Evolutionary conservation across 2,113 vertebrate genomes (phyloP), one percentile per base, ranked within the genome.

Genomic region (Anarhynchus alexandrinus): DNA sequence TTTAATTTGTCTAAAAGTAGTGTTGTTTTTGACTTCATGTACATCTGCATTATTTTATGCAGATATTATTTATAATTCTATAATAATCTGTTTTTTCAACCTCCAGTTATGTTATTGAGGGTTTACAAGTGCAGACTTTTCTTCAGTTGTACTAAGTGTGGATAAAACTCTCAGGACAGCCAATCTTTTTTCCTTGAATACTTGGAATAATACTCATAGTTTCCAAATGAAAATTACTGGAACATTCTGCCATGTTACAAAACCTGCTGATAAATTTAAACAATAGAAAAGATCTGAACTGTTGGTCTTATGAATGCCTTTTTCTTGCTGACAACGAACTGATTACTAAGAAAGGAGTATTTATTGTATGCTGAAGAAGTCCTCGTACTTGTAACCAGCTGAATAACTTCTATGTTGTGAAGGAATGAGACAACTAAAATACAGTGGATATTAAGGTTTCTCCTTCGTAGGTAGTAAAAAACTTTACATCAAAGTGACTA

Each of bases 251-350:
- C 55, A 5, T 73, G 43, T 94, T 92, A 57, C 58, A 90, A 82
- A 95, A 72, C 38, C 22, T 69, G 26, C n/a, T 82, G 86, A 79
- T 92, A 64, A 88, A 83, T 81, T 70, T 88, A 83, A 91, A 91
- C 40, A 84, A 29, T 45, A 71, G 51, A 64, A 74, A 78, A 71
- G 32, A 71, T 40, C 51, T 58, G 29, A 91, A 88, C 59, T 91
- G 54, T 86, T 93, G 88, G 38, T 94, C 40, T 70, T 77, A 15
- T 17, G 38, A 79, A 67, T 65, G 54, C 32, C 43, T 73, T 83
- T 95, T 86, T 61, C 29, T 74, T 70, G 15, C n/a, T 71, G 21
- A 58, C 15, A 61, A 32, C 86, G 27, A 86, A n/a, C 55, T 86
- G 22, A 20, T 92, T 91, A 54, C 80, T 47, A 84, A 81, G 76